Conservation (phyloP, 2,113 vertebrate genomes). For the Cyprinus carpio region DNA sequence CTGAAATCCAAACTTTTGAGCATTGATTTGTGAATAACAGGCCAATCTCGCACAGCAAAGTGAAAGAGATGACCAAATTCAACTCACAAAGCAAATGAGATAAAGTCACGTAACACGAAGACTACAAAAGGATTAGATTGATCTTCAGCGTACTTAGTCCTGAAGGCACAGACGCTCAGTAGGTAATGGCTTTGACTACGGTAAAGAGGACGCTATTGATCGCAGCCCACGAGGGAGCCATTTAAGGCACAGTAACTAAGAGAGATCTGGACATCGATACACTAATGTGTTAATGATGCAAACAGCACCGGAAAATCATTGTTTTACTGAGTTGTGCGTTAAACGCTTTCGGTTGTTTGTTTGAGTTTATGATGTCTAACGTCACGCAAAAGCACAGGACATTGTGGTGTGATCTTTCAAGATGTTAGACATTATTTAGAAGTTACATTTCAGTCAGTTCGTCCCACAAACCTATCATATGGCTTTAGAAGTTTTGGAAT, state of each 20-base stretch:
- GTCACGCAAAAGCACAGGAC: background rate
- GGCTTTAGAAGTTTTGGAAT: background rate
- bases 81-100: conserved; percentile 1
- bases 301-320: conserved; percentile 21
- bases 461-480: background rate
- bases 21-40: conserved; percentile 3
- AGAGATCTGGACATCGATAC: conserved; percentile 13
- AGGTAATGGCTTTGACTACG: conserved; percentile 15
- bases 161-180: background rate
- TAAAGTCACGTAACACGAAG: background rate
- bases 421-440: background rate
- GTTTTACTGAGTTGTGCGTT: conserved; percentile 14
- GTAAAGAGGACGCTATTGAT: conserved; percentile 14
- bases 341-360: conserved; percentile 8
- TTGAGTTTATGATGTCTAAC: no score
- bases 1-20: conserved; percentile 16
- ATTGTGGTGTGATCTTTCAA: background rate
- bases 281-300: conserved; percentile 45
- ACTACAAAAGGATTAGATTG: conserved; percentile 9
- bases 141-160: background rate
- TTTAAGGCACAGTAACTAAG: conserved; percentile 12
- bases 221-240: background rate
- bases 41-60: background rate
- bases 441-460: background rate
- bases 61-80: background rate